Evolutionary conservation across 2,113 vertebrate genomes (phyloP).

Genomic region (Haemorhous mexicanus): DNA sequence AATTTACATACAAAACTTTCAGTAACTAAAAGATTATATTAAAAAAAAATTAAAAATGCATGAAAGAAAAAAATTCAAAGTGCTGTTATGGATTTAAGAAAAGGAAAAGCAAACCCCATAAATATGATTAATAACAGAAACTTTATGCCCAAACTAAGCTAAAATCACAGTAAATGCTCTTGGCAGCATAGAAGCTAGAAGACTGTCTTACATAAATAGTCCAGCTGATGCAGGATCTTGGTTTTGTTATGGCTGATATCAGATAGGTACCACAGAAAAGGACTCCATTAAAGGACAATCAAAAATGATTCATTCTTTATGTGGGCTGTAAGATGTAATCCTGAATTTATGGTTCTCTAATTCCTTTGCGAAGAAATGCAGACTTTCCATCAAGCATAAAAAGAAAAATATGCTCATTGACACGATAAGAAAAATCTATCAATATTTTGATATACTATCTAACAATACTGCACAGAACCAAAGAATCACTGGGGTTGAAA

Average conservation of each 20-base stretch:
- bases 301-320: neutral
- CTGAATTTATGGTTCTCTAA: neutral
- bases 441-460: neutral
- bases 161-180: neutral
- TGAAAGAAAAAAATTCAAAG: neutral
- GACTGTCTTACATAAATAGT: neutral
- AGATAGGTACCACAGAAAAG: neutral
- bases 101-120: rapidly evolving
- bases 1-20: neutral
- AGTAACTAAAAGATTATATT: neutral
- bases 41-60: neutral
- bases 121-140: neutral
- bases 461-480: neutral
- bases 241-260: neutral
- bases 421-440: neutral
- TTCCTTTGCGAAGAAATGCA: neutral
- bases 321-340: neutral
- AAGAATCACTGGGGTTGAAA: neutral
- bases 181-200: neutral
- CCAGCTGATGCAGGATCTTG: neutral
- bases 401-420: neutral
- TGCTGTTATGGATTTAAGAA: neutral
- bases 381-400: neutral
- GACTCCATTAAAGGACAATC: neutral
- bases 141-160: neutral